A percentile compares a stretch with the other conserved stretches of the same genome.
Evolutionary conservation across 2,113 vertebrate genomes (phyloP).

Genomic region (Chamaea fasciata): DNA sequence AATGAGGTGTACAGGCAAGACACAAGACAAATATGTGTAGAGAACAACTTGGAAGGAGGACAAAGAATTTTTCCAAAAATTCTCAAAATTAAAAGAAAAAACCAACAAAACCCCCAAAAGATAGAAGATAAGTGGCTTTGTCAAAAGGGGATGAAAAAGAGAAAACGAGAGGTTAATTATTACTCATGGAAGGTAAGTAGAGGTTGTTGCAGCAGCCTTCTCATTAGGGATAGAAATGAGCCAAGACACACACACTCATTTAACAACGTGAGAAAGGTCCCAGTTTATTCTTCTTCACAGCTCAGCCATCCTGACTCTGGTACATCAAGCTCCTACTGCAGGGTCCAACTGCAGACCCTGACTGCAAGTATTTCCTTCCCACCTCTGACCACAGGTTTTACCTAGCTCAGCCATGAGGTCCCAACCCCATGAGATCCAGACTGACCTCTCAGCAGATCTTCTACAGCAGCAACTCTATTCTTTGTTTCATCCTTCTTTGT

Average conservation of each 20-base stretch:
- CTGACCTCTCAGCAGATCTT: neutral
- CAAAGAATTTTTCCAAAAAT: neutral
- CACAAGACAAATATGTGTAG: neutral
- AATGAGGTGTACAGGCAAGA: neutral
- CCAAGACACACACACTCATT: neutral
- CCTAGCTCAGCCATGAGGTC: too few species aligned
- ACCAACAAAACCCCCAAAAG: neutral
- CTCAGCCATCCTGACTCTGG: neutral
- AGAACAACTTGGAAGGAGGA: neutral
- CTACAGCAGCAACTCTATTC: neutral
- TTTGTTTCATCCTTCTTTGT: neutral
- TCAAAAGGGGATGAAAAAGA: neutral
- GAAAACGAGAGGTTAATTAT: neutral
- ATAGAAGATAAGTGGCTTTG: neutral
- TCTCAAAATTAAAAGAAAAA: neutral
- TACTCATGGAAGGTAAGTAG: neutral
- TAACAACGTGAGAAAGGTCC: neutral
- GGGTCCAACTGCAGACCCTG: neutral
- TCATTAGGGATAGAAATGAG: neutral
- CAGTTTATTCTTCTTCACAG: neutral
- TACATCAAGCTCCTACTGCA: neutral
- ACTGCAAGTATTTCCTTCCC: neutral
- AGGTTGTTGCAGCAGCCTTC: neutral
- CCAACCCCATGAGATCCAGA: neutral
- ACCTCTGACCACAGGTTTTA: too few species aligned